Evolutionary conservation across 2,113 vertebrate species (phyloP).

Genomic region (Dendrocopos noguchii): DNA sequence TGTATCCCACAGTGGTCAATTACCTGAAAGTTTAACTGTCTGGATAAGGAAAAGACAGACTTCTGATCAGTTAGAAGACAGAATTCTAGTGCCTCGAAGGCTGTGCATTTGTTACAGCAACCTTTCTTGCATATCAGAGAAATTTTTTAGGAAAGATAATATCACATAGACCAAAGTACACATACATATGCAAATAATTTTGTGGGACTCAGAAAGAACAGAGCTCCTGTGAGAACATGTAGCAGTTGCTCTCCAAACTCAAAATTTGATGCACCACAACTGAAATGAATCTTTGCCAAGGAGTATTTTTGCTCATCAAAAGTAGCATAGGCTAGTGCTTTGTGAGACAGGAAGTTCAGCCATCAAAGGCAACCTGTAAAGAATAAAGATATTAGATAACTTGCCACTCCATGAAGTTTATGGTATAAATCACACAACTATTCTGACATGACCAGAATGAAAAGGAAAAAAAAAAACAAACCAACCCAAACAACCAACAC

Average conservation of each 20-base stretch:
- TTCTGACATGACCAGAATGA: background rate
- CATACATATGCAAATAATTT: background rate
- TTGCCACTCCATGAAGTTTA: background rate
- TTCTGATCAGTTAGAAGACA: too few species aligned
- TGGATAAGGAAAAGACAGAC: too few species aligned
- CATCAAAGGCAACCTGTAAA: background rate
- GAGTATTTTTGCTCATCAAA: background rate
- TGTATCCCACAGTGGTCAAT: accelerated
- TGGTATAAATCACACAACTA: background rate
- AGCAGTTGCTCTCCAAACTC: background rate
- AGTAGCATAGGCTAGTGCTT: background rate
- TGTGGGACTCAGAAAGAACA: background rate
- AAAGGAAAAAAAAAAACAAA: background rate
- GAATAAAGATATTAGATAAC: background rate
- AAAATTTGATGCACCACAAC: background rate
- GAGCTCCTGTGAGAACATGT: background rate
- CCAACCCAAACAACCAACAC: accelerated
- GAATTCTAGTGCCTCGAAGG: background rate
- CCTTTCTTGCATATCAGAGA: background rate
- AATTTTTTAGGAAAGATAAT: background rate
- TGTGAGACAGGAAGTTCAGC: background rate
- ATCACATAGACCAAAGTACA: background rate
- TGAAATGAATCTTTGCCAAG: background rate
- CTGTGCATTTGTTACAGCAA: background rate
- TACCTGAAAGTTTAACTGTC: background rate